A percentile compares a stretch with the other conserved stretches of the same genome.
Evolutionary conservation across 2,113 vertebrate species (phyloP).

Genomic region (Plecturocebus donacophilus): DNA sequence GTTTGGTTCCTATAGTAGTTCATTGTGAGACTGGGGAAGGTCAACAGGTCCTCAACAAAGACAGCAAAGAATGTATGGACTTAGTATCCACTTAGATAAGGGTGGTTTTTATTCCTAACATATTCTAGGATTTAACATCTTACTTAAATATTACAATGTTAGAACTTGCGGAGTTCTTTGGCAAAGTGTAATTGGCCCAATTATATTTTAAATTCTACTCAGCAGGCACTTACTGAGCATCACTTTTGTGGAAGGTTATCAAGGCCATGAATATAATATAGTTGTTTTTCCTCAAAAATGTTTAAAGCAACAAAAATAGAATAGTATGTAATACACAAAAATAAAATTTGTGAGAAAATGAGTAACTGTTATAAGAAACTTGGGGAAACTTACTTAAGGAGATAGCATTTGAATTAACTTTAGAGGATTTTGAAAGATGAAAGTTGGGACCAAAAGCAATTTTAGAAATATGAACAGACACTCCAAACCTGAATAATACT

Average conservation of each 20-base stretch:
- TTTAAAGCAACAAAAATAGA: neutral
- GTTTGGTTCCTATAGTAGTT: neutral
- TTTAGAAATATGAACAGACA: neutral
- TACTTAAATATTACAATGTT: neutral
- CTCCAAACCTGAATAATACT: neutral
- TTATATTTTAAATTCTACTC: neutral
- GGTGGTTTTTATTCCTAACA: neutral
- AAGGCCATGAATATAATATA: neutral
- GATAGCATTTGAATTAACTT: neutral
- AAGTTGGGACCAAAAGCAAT: neutral
- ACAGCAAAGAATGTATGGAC: neutral
- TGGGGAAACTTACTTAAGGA: neutral
- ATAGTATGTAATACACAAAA: neutral
- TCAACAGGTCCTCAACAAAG: neutral
- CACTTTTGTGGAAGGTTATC: neutral
- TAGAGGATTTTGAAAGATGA: neutral
- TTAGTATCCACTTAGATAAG: neutral
- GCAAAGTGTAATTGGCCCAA: neutral
- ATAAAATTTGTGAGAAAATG: neutral
- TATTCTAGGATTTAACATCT: neutral
- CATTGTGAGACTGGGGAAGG: neutral
- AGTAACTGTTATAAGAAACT: neutral
- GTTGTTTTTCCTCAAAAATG: neutral
- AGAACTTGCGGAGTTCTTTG: neutral
- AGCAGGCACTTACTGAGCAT: neutral